phyloP scores from a whole-genome alignment of 2,888 invertebrate species.

The Leptarthrus brevirostris region DNA sequence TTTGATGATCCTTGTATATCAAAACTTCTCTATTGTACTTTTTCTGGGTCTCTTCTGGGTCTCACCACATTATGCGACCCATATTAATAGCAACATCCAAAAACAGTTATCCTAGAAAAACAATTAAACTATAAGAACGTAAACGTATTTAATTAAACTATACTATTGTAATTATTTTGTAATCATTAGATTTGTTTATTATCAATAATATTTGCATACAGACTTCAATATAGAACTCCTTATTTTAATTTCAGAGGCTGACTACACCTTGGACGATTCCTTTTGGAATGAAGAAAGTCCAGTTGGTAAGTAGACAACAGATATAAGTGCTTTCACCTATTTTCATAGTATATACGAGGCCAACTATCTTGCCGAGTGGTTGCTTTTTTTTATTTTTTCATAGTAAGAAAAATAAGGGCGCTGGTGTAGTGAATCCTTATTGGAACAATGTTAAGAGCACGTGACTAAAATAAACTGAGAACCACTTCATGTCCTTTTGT shows the following conservation, averaged over 20 bases:
- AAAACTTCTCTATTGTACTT: no score
- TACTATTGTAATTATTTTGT: no score
- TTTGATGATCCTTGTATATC: no score
- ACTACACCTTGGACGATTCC: conserved; percentile 92
- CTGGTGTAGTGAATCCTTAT: conserved; percentile 39
- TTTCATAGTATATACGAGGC: conserved; percentile 35
- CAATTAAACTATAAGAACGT: no score
- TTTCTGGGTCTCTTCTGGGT: no score
- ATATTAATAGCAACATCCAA: no score
- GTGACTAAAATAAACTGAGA: conserved; percentile 53
- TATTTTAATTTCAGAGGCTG: conserved; percentile 82
- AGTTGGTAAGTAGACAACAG: conserved; percentile 76
- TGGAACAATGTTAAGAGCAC: conserved; percentile 52
- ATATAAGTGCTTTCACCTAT: conserved; percentile 37
- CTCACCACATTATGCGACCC: no score
- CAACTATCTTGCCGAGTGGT: conserved; percentile 23
- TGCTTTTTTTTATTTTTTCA: conserved; percentile 20
- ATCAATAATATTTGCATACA: no score
- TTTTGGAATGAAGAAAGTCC: conserved; percentile 94
- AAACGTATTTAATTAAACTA: no score
- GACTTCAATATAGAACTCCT: no score
- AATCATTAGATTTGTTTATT: no score
- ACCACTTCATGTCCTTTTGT: conserved; percentile 53
- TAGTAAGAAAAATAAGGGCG: conserved; percentile 33
- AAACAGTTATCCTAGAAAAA: no score